Evolutionary conservation across 2,797 vertebrate genomes (phyloP).

Genomic region (Poeciliopsis paucimaculata): DNA sequence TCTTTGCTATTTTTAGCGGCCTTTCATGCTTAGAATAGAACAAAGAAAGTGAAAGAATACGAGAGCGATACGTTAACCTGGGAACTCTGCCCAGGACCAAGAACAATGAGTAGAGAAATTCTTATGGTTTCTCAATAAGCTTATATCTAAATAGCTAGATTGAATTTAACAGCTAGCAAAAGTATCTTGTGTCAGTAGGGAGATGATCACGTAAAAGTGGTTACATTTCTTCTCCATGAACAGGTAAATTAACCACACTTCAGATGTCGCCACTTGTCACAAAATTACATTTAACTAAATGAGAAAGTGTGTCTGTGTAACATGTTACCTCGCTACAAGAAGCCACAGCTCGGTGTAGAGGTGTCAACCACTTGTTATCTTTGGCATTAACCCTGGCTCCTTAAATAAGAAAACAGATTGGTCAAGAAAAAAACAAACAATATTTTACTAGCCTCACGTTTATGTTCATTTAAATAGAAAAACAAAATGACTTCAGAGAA

Average conservation of each 20-base stretch:
- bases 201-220: neutral
- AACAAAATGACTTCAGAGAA: slow-evolving; percentile 2
- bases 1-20: slow-evolving; percentile 46
- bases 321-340: slow-evolving; percentile 95
- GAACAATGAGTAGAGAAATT: slow-evolving; percentile 27
- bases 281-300: neutral
- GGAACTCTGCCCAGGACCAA: slow-evolving; percentile 24
- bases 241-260: neutral
- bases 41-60: slow-evolving; percentile 13
- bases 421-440: neutral
- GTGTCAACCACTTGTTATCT: slow-evolving; percentile 99
- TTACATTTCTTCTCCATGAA: neutral
- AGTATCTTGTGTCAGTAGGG: neutral
- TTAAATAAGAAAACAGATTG: slow-evolving; percentile 57
- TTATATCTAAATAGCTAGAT: neutral
- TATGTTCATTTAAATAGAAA: neutral
- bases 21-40: slow-evolving; percentile 32
- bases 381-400: slow-evolving; percentile 99
- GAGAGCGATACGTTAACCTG: slow-evolving; percentile 12
- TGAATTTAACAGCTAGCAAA: slow-evolving; percentile 18
- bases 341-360: slow-evolving; percentile 96
- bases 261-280: neutral
- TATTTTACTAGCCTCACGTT: neutral
- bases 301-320: slow-evolving; percentile 22
- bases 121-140: slow-evolving; percentile 25